Evolutionary conservation across 2,797 vertebrate species (phyloP).

Genomic region (Mus spretus): DNA sequence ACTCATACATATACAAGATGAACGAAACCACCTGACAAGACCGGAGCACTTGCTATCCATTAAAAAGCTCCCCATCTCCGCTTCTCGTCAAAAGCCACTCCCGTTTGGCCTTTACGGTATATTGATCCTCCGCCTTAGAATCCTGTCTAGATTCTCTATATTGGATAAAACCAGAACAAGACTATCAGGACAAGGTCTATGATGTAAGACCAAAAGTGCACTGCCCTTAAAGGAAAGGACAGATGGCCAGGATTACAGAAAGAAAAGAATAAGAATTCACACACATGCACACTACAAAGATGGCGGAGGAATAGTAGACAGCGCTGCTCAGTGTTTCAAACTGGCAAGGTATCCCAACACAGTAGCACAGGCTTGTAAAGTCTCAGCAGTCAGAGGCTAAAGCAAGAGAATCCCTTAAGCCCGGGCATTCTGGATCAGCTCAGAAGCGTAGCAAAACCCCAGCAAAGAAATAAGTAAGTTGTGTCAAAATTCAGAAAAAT

Average conservation of each 20-base stretch:
- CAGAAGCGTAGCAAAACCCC: background rate
- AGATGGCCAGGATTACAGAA: background rate
- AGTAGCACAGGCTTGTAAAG: background rate
- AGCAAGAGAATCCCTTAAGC: background rate
- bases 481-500: slow-evolving; percentile 36
- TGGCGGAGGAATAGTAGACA: background rate
- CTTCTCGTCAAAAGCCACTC: background rate
- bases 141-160: background rate
- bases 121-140: accelerated
- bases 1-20: no score
- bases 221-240: background rate
- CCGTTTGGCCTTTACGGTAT: background rate
- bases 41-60: background rate
- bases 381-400: background rate
- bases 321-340: background rate
- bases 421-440: background rate
- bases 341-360: background rate
- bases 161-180: background rate
- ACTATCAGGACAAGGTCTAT: background rate
- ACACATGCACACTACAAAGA: background rate
- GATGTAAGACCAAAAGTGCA: background rate
- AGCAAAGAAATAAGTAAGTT: background rate
- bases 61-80: slow-evolving; percentile 6
- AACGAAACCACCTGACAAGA: background rate
- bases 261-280: background rate